Evolutionary conservation across 1,140 invertebrate species (phyloP), one percentile per base, ranked within the genome.

Genomic region (Drepana arcuata): DNA sequence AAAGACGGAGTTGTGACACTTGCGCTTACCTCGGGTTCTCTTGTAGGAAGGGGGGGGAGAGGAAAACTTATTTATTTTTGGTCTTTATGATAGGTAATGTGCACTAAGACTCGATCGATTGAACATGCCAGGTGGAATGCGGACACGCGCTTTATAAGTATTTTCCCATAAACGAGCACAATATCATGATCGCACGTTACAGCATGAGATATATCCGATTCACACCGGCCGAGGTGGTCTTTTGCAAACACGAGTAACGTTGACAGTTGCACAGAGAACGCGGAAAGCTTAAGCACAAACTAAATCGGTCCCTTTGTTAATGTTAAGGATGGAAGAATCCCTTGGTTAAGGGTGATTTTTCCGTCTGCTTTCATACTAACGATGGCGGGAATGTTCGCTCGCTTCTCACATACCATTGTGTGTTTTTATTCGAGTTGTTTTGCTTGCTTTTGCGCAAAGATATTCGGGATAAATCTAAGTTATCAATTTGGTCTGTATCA

Each of bases 331-430:
- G n/a, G n/a, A n/a, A n/a, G n/a, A n/a, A n/a, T n/a, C n/a, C n/a
- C n/a, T n/a, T n/a, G n/a, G 30, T 49, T 51, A 63, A 67, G 53
- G 57, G 71, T 65, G 41, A 62, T 60, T 59, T n/a, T 54, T 64
- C 34, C 37, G 62, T 62, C 35, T 65, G 77, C 77, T 81, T 81
- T 71, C 74, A 70, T 79, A 64, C 35, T 56, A 62, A 70, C 54
- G 42, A 62, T 41, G 49, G 56, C 43, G 48, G 53, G 42, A 51
- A 38, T 41, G 49, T 34, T 67, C 63, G 70, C 72, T 66, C 70
- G 78, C 78, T 82, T 79, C 74, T 77, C 78, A 78, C 78, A 66
- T 66, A 66, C 63, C 70, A 71, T 75, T 67, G 59, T 70, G 63
- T 72, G 47, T 60, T 48, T 47, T 55, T 72, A 56, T 72, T 63